Evolutionary conservation across 2,113 vertebrate genomes (phyloP), one percentile per base, ranked within the genome.

Genomic region (Gobius niger): DNA sequence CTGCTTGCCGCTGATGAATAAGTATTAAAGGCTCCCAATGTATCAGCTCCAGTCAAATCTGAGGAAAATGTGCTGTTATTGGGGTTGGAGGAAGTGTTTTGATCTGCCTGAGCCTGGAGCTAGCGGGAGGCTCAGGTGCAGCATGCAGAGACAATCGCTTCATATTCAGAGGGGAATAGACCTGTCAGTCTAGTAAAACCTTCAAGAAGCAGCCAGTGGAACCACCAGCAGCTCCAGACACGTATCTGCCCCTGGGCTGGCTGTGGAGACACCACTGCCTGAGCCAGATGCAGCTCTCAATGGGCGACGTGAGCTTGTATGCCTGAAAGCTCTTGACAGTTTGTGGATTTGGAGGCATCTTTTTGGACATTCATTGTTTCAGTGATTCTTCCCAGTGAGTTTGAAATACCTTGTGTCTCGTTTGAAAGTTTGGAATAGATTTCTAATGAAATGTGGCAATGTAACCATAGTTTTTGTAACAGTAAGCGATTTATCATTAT

Each of bases 61-160:
- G 50, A 41, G 47, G 44, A 71, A 63, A 63, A 86, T 76, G 78
- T 53, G 47, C 67, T 77, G 61, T 72, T 76, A 24, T 84, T 80
- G 59, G 59, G 51, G 70, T 72, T 78, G 76, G 61, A 65, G 50
- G 53, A 72, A 74, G 73, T 74, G 70, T 70, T 62, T 56, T 81
- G 7, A 9, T 59, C 56, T 41, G 72, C 79, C 73, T 65, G 81
- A 70, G 52, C 50, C 8, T 24, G 19, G 54, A 77, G 78, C 63
- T 63, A 47, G 70, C 53, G 7, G 73, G 80, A 81, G 75, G 69
- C 81, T 89, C 85, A 87, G 87, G 83, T 89, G 88, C 87, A 89
- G 60, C 78, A 76, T 77, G 86, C 75, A 85, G 84, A 88, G 78
- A 87, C 85, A 82, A 85, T 87, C 77, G 83, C 70, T 69, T 52